Conservation (phyloP, 1,140 invertebrate genomes). For the Sinella curviseta region DNA sequence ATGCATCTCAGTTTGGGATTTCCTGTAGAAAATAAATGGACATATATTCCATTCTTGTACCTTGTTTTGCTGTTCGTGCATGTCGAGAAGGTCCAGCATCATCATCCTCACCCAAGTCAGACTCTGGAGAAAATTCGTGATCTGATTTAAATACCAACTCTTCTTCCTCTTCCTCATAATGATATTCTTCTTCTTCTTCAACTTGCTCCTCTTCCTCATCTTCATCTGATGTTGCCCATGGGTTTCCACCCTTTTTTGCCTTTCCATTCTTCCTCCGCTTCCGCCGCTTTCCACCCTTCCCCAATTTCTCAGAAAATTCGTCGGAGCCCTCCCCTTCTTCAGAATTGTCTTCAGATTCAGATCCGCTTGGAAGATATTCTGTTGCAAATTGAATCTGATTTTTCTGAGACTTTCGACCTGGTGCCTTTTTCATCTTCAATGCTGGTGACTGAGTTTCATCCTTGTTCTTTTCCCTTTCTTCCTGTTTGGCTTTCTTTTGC, state of each 20-base stretch:
- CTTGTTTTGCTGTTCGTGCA: conserved; percentile 67
- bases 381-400: background rate
- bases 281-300: conserved; percentile 60
- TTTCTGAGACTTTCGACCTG: background rate
- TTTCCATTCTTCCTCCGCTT: conserved; percentile 62
- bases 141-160: conserved; percentile 69
- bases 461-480: conserved; percentile 50
- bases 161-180: conserved; percentile 60
- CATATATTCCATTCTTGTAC: conserved; percentile 52
- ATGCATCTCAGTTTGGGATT: conserved; percentile 31
- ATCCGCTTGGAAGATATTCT: conserved; percentile 36
- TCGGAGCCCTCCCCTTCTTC: conserved; percentile 42
- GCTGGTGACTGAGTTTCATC: background rate
- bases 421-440: background rate
- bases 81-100: conserved; percentile 63
- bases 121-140: conserved; percentile 85
- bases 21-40: background rate
- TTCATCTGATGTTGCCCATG: conserved; percentile 63
- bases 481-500: conserved; percentile 63
- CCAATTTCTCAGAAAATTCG: conserved; percentile 46
- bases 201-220: conserved; percentile 61
- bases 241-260: conserved; percentile 63
- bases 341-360: conserved; percentile 41
- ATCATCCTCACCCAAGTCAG: conserved; percentile 65
- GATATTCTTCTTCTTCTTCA: conserved; percentile 62